Percentiles rank a stretch among this genome's conserved stretches.
Evolutionary conservation across 2,888 invertebrate species (phyloP).

Genomic region (Hecatera dysodea): DNA sequence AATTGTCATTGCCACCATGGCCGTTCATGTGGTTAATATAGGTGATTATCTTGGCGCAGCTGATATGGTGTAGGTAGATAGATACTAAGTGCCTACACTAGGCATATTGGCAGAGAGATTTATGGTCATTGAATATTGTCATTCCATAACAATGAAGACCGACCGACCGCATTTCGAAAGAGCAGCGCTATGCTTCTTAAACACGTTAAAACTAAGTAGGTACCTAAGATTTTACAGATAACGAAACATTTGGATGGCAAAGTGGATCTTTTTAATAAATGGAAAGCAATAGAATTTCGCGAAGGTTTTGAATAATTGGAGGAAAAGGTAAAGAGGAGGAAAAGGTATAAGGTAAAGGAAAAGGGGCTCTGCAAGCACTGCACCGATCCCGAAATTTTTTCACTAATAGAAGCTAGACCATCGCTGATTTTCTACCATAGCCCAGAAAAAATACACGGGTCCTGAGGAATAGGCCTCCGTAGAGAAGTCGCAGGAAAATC

Average conservation of each 20-base stretch:
- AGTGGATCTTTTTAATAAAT: neutral
- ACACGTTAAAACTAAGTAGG: neutral
- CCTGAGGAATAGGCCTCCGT: neutral
- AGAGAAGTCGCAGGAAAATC: neutral
- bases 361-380: neutral
- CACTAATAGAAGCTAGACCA: neutral
- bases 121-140: slow-evolving; percentile 1
- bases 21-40: no score
- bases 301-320: neutral
- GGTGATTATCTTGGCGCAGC: neutral
- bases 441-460: neutral
- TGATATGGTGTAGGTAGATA: neutral
- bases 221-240: no score
- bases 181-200: neutral
- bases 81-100: neutral
- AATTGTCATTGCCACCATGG: neutral
- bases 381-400: neutral
- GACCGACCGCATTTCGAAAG: neutral
- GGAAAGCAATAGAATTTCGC: neutral
- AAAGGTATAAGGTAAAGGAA: no score
- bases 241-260: neutral
- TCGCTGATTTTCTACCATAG: neutral
- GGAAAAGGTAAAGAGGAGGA: neutral
- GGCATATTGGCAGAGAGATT: slow-evolving; percentile 5
- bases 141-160: neutral